These are phyloP conservation scores for Limnephilus lunatus DNA, from an alignment of 2,888 invertebrate genomes.

Conservation along the genomic window DNA sequence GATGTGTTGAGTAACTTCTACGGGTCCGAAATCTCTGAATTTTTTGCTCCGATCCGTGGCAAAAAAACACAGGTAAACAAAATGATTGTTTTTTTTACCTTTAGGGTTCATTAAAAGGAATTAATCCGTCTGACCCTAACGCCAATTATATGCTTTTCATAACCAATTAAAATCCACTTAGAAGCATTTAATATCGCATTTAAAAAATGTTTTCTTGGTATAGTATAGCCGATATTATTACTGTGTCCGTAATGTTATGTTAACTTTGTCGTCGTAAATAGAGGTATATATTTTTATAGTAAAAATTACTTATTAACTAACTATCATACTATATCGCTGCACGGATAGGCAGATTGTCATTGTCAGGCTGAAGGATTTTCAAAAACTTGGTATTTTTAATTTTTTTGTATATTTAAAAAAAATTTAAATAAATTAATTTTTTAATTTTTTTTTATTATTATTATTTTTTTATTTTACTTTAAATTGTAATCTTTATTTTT, in stretches of 20 bases:
- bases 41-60: constrained; percentile 17
- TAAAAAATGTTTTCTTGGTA: constrained; percentile 44
- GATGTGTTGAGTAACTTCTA: not conserved
- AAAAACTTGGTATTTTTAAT: too few relatives aligned
- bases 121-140: constrained; percentile 50
- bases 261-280: not conserved
- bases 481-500: too few relatives aligned
- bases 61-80: constrained; percentile 48
- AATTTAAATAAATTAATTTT: too few relatives aligned
- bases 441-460: too few relatives aligned
- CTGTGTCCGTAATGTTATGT: not conserved
- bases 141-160: constrained; percentile 66
- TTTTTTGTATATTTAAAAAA: too few relatives aligned
- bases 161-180: constrained; percentile 66
- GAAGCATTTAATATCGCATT: constrained; percentile 62
- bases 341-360: too few relatives aligned
- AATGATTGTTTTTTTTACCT: constrained; percentile 41
- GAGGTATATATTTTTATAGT: not conserved
- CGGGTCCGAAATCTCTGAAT: constrained; percentile 11
- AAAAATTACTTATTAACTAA: too few relatives aligned
- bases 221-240: not conserved
- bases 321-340: too few relatives aligned
- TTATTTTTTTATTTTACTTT: too few relatives aligned
- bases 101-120: constrained; percentile 61
- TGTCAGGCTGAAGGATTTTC: too few relatives aligned